Evolutionary conservation across 1,140 invertebrate genomes (phyloP).

Genomic region (Heliconius eleuchia): DNA sequence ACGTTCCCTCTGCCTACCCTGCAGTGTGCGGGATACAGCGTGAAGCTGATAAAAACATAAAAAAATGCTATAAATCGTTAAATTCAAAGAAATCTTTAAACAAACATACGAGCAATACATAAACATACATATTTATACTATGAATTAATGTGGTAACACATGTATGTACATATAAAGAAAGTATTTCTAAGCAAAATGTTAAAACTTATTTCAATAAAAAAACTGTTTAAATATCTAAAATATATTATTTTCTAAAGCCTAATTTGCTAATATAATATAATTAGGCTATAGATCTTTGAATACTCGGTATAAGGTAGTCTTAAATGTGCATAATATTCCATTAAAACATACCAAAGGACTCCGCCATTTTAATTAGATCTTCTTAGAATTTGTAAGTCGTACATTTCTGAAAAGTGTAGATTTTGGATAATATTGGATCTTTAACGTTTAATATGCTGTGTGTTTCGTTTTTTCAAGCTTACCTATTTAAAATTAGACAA

Average conservation of each 20-base stretch:
- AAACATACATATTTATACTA: too few relatives aligned
- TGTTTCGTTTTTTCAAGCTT: background rate
- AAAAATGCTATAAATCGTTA: too few relatives aligned
- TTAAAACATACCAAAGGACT: conserved; percentile 19
- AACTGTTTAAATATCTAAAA: background rate
- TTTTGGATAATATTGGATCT: background rate
- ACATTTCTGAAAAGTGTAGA: background rate
- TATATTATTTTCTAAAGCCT: background rate
- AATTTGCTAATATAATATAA: conserved; percentile 21
- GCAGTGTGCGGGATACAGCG: too few relatives aligned
- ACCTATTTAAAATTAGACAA: too few relatives aligned
- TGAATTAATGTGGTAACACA: too few relatives aligned
- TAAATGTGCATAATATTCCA: conserved; percentile 25
- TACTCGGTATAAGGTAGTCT: conserved; percentile 21
- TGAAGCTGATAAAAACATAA: too few relatives aligned
- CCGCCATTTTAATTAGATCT: conserved; percentile 20
- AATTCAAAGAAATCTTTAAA: too few relatives aligned
- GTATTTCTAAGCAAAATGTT: background rate
- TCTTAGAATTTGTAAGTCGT: conserved; percentile 7
- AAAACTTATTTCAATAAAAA: conserved; percentile 5
- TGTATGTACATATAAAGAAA: too few relatives aligned
- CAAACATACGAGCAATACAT: too few relatives aligned
- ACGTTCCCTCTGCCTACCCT: too few relatives aligned
- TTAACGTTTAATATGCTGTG: background rate
- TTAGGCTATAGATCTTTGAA: conserved; percentile 13